phyloP scores from a whole-genome alignment of 2,113 vertebrate genomes.

The Zapornia atra region DNA sequence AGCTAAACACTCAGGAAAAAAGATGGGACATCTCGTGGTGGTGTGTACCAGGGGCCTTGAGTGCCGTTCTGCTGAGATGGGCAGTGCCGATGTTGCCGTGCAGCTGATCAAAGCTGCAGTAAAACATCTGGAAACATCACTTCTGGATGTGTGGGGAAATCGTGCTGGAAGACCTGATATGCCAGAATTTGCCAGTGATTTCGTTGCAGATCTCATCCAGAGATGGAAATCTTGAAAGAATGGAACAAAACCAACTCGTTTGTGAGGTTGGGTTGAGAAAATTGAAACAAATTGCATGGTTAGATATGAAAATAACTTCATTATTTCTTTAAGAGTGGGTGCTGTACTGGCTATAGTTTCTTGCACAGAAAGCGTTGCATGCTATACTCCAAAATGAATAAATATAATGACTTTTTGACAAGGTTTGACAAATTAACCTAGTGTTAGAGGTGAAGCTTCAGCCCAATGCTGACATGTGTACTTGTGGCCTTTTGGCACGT shows the following conservation, averaged over 20 bases:
- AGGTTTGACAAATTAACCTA: not conserved
- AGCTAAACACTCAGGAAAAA: not conserved
- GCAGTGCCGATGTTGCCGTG: fast-evolving
- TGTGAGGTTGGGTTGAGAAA: not conserved
- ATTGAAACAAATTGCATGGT: not conserved
- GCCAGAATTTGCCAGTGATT: not conserved
- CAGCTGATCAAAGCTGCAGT: not conserved
- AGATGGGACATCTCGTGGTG: not conserved
- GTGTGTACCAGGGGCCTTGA: not conserved
- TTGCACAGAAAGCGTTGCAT: not conserved
- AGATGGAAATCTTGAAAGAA: not conserved
- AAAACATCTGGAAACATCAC: not conserved
- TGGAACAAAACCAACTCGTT: not conserved
- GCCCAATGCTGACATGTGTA: not conserved
- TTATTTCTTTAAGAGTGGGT: not conserved
- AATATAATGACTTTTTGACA: not conserved
- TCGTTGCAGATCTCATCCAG: not conserved
- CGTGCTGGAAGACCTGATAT: not conserved
- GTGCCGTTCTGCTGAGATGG: not conserved
- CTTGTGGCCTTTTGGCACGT: not conserved
- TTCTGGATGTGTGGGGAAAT: not conserved
- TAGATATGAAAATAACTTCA: not conserved
- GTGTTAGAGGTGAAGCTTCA: not conserved
- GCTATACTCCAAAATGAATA: not conserved
- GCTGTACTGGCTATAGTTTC: not conserved